Conservation (phyloP, 2,797 vertebrate genomes). For the Antennarius maculatus region DNA sequence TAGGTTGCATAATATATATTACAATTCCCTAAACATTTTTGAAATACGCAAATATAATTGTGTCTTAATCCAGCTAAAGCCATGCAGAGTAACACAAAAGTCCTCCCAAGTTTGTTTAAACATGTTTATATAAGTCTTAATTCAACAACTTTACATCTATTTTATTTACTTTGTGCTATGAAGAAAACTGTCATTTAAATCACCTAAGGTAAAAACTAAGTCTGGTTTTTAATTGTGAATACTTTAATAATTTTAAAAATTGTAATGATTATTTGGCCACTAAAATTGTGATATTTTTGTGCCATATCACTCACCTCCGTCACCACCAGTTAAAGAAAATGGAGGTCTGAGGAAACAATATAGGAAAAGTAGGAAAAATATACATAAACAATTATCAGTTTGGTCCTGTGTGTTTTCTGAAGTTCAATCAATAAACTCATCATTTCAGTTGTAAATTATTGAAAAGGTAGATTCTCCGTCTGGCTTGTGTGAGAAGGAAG, state of each 20-base stretch:
- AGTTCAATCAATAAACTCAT: not conserved
- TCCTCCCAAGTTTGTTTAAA: not conserved
- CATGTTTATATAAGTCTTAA: not conserved
- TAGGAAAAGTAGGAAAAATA: not conserved
- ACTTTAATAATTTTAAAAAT: not conserved
- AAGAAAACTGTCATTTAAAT: not conserved
- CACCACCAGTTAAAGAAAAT: not conserved
- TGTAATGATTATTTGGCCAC: not conserved
- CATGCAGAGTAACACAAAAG: not conserved
- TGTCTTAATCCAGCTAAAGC: not conserved
- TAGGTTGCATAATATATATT: not conserved
- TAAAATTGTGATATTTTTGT: too few relatives aligned
- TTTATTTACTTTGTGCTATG: not conserved
- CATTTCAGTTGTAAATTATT: not conserved
- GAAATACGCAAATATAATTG: not conserved
- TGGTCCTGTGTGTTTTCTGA: not conserved
- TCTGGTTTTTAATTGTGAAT: not conserved
- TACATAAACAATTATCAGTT: not conserved
- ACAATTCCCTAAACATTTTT: not conserved
- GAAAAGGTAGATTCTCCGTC: not conserved
- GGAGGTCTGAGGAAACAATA: not conserved
- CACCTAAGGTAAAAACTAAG: not conserved
- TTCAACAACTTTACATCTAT: not conserved
- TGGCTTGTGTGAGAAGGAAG: not conserved
- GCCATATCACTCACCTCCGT: not conserved